Evolutionary conservation across 1,140 invertebrate species (phyloP), one percentile per base, ranked within the genome.

Genomic region (Psilanteris sp.): DNA sequence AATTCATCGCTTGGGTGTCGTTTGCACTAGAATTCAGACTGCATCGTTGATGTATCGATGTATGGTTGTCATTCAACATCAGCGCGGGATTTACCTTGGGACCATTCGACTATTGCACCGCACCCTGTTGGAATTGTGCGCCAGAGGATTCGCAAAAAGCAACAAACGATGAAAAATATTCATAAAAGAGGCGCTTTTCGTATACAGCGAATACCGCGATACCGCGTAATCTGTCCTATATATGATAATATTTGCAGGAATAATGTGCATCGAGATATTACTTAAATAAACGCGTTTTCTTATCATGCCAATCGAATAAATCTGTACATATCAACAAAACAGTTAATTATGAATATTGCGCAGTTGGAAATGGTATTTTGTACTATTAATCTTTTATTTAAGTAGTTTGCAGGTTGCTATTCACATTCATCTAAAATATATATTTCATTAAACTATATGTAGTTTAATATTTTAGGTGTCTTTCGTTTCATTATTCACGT

Each of bases 101-200:
- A 78, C 32, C 26, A 46, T 52, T 52, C 26, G 59, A 78, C 68
- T 78, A 78, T 71, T 74, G 41, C 59, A 22, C 50, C 31, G 48
- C 31, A 55, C 50, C 29, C 41, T 29, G 52, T 15, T 43, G 39
- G 52, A 57, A 74, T 59, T 52, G 57, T 36, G 50, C 57, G 64
- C 50, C 32, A 24, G 43, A 66, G 54, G 74, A 78, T 74, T 74
- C 46, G 66, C 41, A 67, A 71, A 74, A 71, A 70, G 71, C 59
- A 34, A 78, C 66, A 78, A 78, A 78, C 66, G 64, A 66, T 74
- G 72, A 52, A 75, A 71, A 75, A 79, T 68, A 77, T 77, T 77
- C 75, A 77, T 73, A 67, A 64, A 72, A 72, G 46, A 64, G 41
- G 10, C 48, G 62, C 54, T 62, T 72, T 71, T 61, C 34, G 52